Conservation (phyloP, 1,140 invertebrate genomes). For the Leptinotarsa defecta region DNA sequence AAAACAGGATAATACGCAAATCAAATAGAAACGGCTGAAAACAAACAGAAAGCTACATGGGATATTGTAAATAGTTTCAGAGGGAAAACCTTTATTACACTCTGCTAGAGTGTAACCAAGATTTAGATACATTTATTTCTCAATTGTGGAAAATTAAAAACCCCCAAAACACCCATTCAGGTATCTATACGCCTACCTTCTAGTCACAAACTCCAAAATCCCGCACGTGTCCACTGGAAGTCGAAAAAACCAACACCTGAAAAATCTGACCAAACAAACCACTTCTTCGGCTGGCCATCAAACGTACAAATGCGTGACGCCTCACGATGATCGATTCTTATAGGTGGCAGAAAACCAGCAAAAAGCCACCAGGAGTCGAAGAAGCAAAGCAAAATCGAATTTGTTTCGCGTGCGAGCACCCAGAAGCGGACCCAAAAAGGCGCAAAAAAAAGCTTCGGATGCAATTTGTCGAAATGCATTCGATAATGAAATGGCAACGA, state of each 20-base stretch:
- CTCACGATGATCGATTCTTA: slow-evolving; percentile 33
- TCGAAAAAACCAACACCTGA: too few species aligned
- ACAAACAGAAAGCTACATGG: too few species aligned
- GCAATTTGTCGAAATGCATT: slow-evolving; percentile 28
- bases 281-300: slow-evolving; percentile 23
- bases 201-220: too few species aligned
- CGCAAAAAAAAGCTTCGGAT: not conserved
- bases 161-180: too few species aligned
- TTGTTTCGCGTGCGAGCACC: not conserved
- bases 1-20: too few species aligned
- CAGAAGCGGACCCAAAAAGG: slow-evolving; percentile 3
- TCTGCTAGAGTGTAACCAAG: fast-evolving
- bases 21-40: too few species aligned
- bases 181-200: too few species aligned
- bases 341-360: slow-evolving; percentile 20
- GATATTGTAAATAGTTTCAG: too few species aligned
- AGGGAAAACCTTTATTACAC: too few species aligned
- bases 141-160: too few species aligned
- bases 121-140: too few species aligned
- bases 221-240: too few species aligned
- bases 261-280: not conserved
- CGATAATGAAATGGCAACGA: slow-evolving; percentile 41
- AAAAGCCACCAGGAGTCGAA: slow-evolving; percentile 4
- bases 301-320: slow-evolving; percentile 34
- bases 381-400: slow-evolving; percentile 3